Percentiles rank a stretch among this genome's conserved stretches.
phyloP scores from a whole-genome alignment of 2,888 invertebrate species.

The Coleophora flavipennella region DNA sequence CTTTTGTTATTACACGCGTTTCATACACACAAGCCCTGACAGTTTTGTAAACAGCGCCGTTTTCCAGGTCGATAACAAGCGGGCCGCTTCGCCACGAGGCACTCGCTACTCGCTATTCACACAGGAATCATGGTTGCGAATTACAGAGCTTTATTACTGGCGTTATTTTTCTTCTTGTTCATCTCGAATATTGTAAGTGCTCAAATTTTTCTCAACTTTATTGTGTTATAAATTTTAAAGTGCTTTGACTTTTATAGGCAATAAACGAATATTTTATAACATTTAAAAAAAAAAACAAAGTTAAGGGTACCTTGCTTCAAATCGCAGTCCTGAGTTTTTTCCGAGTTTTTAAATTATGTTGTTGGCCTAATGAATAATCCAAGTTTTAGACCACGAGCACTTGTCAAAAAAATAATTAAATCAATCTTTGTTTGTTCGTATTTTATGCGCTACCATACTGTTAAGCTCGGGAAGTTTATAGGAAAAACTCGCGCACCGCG shows the following conservation, averaged over 20 bases:
- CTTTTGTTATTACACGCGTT: conserved; percentile 11
- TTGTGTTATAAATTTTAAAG: not conserved
- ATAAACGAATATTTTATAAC: too few relatives aligned
- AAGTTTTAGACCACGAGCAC: too few relatives aligned
- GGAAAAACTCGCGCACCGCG: too few relatives aligned
- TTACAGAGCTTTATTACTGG: conserved; percentile 12
- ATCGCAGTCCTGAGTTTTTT: too few relatives aligned
- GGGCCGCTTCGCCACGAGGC: not conserved
- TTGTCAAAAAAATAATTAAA: too few relatives aligned
- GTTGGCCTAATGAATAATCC: too few relatives aligned
- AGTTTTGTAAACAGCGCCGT: conserved; percentile 14
- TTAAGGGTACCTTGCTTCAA: too few relatives aligned
- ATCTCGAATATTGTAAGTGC: conserved; percentile 15
- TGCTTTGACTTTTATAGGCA: not conserved
- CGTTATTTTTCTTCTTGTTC: conserved; percentile 14
- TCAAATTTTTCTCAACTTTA: not conserved
- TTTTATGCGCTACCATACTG: too few relatives aligned
- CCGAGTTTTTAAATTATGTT: too few relatives aligned
- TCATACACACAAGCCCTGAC: conserved; percentile 11
- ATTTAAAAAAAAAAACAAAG: too few relatives aligned
- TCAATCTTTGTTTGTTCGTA: too few relatives aligned
- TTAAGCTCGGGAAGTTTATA: too few relatives aligned
- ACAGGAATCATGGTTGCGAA: conserved; percentile 11
- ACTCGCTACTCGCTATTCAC: conserved; percentile 5
- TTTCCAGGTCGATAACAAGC: conserved; percentile 7